Conservation (phyloP, 2,888 invertebrate species). For the Lysandra coridon region DNA sequence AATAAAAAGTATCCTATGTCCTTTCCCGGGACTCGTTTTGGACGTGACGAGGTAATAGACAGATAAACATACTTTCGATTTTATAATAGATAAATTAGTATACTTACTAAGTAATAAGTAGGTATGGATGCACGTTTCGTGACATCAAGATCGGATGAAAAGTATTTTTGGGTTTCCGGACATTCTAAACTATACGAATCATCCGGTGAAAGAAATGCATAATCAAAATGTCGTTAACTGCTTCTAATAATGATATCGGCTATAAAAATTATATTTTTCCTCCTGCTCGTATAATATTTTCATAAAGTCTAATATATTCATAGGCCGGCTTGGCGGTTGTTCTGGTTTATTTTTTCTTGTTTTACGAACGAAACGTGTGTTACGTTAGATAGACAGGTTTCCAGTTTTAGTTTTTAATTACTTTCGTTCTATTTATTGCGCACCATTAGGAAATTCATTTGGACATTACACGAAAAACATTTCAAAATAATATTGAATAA, state of each 20-base stretch:
- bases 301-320: constrained; percentile 28
- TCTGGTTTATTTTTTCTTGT: constrained; percentile 18
- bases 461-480: background rate
- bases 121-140: background rate
- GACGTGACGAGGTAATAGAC: too few relatives aligned
- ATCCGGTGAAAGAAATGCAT: constrained; percentile 4
- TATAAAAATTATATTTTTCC: constrained; percentile 8
- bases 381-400: constrained; percentile 26
- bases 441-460: background rate
- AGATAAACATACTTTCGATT: too few relatives aligned
- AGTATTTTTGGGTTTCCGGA: constrained; percentile 1
- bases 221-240: background rate
- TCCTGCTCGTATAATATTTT: constrained; percentile 16
- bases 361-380: constrained; percentile 22
- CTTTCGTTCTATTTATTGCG: constrained; percentile 11
- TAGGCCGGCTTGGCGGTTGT: background rate
- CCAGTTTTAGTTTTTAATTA: constrained; percentile 28
- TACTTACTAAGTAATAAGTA: too few relatives aligned
- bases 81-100: too few relatives aligned
- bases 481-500: background rate
- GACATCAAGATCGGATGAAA: background rate
- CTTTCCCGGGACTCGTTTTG: too few relatives aligned
- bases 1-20: too few relatives aligned
- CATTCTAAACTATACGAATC: background rate
- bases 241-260: background rate